These are phyloP conservation scores for Thalassaphorura encarpata DNA, from an alignment of 1,140 invertebrate genomes.

Conservation along the genomic window DNA sequence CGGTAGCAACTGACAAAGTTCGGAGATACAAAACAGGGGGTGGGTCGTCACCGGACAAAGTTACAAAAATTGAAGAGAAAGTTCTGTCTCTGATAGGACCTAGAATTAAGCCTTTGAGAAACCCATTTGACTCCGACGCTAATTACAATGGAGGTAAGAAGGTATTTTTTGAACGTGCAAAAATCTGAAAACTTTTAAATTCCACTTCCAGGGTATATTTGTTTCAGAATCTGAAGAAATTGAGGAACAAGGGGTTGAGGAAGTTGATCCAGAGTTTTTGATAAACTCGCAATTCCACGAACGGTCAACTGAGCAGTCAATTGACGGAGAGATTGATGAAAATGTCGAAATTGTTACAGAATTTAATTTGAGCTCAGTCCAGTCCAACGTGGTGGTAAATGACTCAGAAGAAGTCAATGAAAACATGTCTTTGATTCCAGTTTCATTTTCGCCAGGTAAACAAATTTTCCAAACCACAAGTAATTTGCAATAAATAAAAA, in stretches of 20 bases:
- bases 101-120: neutral
- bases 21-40: neutral
- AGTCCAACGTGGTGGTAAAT: too few species aligned
- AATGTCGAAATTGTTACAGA: too few species aligned
- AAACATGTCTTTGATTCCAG: too few species aligned
- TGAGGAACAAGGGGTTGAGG: neutral
- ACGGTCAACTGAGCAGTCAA: neutral
- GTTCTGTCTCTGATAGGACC: neutral
- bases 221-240: neutral
- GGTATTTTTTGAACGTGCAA: neutral
- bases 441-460: neutral
- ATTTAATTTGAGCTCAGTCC: too few species aligned
- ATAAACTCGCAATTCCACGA: neutral
- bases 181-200: neutral
- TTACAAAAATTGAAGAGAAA: neutral
- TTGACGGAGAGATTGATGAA: neutral
- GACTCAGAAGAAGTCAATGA: too few species aligned
- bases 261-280: neutral
- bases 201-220: neutral
- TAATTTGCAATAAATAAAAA: neutral
- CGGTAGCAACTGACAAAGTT: neutral
- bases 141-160: slow-evolving; percentile 2
- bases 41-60: neutral
- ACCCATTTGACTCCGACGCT: slow-evolving; percentile 5
- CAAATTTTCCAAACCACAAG: neutral